These are phyloP conservation scores for Athalia circularis DNA, from an alignment of 2,888 invertebrate genomes.

Conservation along the genomic window DNA sequence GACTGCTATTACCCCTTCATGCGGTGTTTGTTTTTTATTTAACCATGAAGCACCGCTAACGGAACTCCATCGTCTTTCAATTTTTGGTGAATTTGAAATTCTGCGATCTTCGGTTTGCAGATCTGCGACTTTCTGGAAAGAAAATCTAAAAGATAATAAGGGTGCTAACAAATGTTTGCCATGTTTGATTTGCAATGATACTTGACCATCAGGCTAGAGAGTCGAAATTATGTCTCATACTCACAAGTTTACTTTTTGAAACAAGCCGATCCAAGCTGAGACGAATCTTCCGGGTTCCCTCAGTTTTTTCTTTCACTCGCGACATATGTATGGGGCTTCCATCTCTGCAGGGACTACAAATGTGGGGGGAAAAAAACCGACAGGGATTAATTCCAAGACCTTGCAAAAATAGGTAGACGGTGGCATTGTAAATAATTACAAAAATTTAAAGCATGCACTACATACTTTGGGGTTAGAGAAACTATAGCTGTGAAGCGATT, in stretches of 20 bases:
- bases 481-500: constrained; percentile 75
- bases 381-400: constrained; percentile 24
- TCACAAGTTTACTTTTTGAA: constrained; percentile 62
- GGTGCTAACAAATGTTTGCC: no score
- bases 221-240: constrained; percentile 27
- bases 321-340: constrained; percentile 60
- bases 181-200: no score
- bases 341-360: constrained; percentile 60
- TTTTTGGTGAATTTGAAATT: constrained; percentile 55
- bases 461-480: constrained; percentile 78
- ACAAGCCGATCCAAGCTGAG: constrained; percentile 69
- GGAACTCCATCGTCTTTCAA: constrained; percentile 78
- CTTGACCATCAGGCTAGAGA: neutral
- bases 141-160: no score
- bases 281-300: constrained; percentile 67
- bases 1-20: neutral
- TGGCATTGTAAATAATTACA: neutral
- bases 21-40: constrained; percentile 56
- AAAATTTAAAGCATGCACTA: constrained; percentile 32
- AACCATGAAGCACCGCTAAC: constrained; percentile 72
- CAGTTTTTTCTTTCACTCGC: constrained; percentile 64
- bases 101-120: neutral
- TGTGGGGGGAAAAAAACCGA: constrained; percentile 47
- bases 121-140: constrained; percentile 56
- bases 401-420: constrained; percentile 23